Conservation (phyloP, 2,113 vertebrate genomes). For the Psammodynastes pulverulentus region DNA sequence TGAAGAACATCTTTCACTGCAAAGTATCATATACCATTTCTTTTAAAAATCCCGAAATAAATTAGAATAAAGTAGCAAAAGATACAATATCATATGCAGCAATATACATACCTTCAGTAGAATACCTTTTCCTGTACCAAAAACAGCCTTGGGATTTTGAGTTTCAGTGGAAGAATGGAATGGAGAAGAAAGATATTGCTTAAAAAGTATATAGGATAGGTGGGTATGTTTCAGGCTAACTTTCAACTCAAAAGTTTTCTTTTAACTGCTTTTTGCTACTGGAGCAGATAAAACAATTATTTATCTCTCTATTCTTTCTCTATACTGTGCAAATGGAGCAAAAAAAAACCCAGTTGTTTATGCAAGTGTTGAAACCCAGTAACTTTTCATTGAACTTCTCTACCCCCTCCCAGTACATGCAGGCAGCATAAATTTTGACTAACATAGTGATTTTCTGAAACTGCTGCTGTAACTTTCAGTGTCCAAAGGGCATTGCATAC, state of each 20-base stretch:
- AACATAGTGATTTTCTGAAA: neutral
- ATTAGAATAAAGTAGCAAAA: neutral
- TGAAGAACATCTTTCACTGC: neutral
- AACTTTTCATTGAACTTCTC: neutral
- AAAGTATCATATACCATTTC: neutral
- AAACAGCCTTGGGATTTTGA: neutral
- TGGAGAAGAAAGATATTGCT: neutral
- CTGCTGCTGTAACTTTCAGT: neutral
- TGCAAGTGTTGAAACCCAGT: neutral
- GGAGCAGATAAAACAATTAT: neutral
- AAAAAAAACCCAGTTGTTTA: neutral
- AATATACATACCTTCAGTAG: neutral
- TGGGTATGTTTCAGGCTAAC: neutral
- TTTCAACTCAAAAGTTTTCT: neutral
- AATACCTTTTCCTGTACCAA: neutral
- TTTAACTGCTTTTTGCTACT: neutral
- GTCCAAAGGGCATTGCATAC: constrained; percentile 4
- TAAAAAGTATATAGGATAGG: neutral
- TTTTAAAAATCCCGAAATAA: neutral
- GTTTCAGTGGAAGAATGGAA: neutral
- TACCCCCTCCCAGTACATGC: neutral
- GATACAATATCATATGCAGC: neutral
- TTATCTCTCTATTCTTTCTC: neutral
- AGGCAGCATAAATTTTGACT: neutral
- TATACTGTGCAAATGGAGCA: neutral